Evolutionary conservation across 2,113 vertebrate genomes (phyloP), one percentile per base, ranked within the genome.

Genomic region (Embiotoca jacksoni): DNA sequence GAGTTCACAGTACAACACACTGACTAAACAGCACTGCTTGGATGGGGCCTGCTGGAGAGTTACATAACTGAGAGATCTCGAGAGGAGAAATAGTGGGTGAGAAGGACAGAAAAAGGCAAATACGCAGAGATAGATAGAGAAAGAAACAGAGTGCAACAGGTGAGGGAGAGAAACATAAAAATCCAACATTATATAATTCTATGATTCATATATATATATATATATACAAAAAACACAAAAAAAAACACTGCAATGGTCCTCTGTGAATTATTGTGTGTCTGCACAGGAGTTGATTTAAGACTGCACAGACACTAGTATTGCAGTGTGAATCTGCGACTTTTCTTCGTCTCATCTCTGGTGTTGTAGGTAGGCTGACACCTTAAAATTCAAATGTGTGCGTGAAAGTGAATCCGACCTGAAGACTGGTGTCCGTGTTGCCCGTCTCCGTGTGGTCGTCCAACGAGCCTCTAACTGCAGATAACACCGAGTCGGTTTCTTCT

Each of bases 341-440:
- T 57, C 49, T 31, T 35, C n/a, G 54, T 15, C 53, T 55, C 49
- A 3, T 3, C 9, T 44, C 2, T 16, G 60, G 10, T 32, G n/a
- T 6, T 3, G 7, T 6, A 62, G 16, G 30, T 7, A 16, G 11
- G 16, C 44, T 35, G 46, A 64, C 46, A 53, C 31, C 35, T 46
- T 7, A 7, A 55, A 3, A 37, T 13, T 36, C 9, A 4, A 54
- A 36, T 23, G 3, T 44, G 16, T 49, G 32, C 8, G n/a, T 16
- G 3, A 6, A 3, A 61, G 66, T 4, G 10, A 15, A n/a, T 66
- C 91, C 94, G 78, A 97, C 97, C 92, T 75, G 68, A 52, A 97
- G 84, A 50, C 86, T 79, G 14, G 30, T 58, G 39, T 92, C 91
- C 50, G 63, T 76, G 60, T 71, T 72, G 31, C 84, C 71, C 10